These are phyloP conservation scores for Lanius ludovicianus DNA, from an alignment of 2,113 vertebrate genomes.

Conservation along the genomic window DNA sequence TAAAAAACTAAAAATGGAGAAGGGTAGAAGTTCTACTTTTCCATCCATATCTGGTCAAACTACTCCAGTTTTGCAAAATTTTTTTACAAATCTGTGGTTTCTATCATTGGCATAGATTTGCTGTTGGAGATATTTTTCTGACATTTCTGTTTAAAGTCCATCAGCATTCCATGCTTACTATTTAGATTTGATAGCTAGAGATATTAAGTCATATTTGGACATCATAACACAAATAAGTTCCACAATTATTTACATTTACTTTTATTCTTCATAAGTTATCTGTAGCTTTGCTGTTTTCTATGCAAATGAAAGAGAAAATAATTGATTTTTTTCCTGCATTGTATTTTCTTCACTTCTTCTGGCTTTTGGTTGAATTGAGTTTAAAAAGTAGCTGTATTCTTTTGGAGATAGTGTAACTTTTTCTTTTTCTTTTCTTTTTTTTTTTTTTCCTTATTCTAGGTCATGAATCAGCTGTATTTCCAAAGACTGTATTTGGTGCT, in stretches of 20 bases:
- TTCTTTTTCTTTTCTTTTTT: background rate
- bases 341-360: background rate
- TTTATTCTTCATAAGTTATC: background rate
- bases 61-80: background rate
- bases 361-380: background rate
- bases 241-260: background rate
- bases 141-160: background rate
- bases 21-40: background rate
- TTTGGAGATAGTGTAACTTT: background rate
- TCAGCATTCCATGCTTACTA: background rate
- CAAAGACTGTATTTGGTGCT: background rate
- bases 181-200: background rate
- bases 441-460: background rate
- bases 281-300: background rate
- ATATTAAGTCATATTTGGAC: background rate
- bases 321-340: background rate
- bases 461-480: constrained; percentile 47
- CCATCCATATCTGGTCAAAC: background rate
- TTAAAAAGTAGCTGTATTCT: background rate
- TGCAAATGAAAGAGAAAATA: background rate
- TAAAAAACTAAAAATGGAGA: background rate
- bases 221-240: background rate
- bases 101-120: background rate
- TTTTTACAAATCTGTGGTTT: background rate
- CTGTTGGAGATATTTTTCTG: background rate